A percentile compares a stretch with the other conserved stretches of the same genome.
These are phyloP conservation scores for Riparia riparia DNA, from an alignment of 2,113 vertebrate species.

Conservation along the genomic window DNA sequence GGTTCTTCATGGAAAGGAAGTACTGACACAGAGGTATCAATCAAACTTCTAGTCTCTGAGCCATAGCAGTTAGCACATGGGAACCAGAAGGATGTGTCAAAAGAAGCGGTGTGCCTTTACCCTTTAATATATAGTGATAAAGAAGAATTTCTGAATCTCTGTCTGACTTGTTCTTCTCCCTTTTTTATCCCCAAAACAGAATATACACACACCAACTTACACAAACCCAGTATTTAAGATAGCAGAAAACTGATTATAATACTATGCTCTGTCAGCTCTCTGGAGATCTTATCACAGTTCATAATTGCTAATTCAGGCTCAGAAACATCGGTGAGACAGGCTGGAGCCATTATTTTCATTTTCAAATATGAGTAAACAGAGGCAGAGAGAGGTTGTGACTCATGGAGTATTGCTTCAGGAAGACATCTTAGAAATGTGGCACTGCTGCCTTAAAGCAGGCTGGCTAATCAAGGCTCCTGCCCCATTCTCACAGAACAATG, in stretches of 20 bases:
- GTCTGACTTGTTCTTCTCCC: background rate
- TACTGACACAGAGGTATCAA: slow-evolving; percentile 6
- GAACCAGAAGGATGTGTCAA: background rate
- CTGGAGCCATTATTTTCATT: background rate
- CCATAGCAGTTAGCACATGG: background rate
- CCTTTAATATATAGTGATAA: background rate
- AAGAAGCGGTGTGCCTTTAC: background rate
- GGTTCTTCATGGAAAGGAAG: background rate
- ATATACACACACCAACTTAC: background rate
- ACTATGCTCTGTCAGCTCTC: background rate
- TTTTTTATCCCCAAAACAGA: background rate
- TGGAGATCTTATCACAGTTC: background rate
- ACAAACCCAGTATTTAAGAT: background rate
- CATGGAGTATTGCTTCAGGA: background rate
- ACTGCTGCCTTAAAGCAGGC: background rate
- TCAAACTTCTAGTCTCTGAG: slow-evolving; percentile 15
- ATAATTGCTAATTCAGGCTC: slow-evolving; percentile 7
- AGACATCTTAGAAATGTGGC: background rate
- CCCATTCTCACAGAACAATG: background rate
- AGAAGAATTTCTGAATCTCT: background rate
- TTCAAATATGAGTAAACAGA: background rate
- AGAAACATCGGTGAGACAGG: background rate
- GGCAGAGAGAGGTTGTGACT: background rate
- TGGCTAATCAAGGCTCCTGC: background rate
- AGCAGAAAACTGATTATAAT: background rate